These are phyloP conservation scores for Gouania willdenowi DNA, from an alignment of 2,797 vertebrate species.

Conservation along the genomic window DNA sequence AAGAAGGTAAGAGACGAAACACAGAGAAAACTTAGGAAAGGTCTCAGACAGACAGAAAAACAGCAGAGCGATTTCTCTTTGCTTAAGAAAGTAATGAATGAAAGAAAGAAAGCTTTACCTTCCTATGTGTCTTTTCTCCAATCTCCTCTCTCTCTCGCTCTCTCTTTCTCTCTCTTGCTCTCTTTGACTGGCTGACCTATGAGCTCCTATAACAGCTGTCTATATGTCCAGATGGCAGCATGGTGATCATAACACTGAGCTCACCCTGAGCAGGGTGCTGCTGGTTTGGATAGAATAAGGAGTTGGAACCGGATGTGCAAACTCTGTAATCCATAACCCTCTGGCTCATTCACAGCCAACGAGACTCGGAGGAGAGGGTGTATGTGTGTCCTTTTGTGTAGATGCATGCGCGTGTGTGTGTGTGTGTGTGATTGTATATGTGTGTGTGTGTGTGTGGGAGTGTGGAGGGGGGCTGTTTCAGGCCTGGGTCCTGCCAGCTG, in stretches of 20 bases:
- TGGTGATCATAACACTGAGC: constrained; percentile 68
- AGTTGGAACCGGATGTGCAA: constrained; percentile 47
- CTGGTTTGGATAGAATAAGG: constrained; percentile 17
- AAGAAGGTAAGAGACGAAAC: constrained; percentile 9
- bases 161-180: constrained; percentile 6
- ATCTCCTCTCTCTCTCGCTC: constrained; percentile 10
- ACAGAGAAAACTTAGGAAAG: constrained; percentile 12
- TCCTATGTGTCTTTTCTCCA: constrained; percentile 8
- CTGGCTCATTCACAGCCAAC: constrained; percentile 50
- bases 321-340: constrained; percentile 72
- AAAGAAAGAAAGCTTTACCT: constrained; percentile 14
- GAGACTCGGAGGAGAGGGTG: background rate
- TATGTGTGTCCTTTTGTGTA: no score
- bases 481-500: constrained; percentile 58
- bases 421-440: no score
- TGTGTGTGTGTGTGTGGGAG: no score
- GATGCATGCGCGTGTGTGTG: no score
- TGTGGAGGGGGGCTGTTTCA: background rate
- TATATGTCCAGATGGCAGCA: constrained; percentile 81
- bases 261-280: constrained; percentile 51
- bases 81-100: no score
- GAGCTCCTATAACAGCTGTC: constrained; percentile 60
- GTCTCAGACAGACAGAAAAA: constrained; percentile 17
- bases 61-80: background rate
- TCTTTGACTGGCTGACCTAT: constrained; percentile 29